Evolutionary conservation across 2,113 vertebrate genomes (phyloP).

Genomic region (Okapia johnstoni): DNA sequence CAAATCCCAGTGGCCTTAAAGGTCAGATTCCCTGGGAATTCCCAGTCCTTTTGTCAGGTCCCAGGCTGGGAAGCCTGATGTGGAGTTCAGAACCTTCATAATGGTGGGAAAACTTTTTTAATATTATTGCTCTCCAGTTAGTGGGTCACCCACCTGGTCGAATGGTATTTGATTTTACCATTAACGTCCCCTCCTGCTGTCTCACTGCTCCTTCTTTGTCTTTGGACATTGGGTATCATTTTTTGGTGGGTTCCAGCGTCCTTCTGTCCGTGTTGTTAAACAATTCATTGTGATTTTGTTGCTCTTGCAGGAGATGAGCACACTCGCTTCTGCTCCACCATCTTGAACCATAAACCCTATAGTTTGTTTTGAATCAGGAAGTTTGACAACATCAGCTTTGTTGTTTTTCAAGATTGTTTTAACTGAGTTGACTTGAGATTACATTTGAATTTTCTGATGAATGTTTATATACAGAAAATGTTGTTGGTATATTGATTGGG

Average conservation of each 20-base stretch:
- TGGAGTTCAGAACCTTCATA: background rate
- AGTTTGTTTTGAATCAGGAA: background rate
- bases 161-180: no score
- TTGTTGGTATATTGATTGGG: background rate
- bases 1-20: background rate
- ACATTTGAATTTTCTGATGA: background rate
- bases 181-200: no score
- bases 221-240: background rate
- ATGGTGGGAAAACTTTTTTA: background rate
- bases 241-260: background rate
- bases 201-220: no score
- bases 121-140: background rate
- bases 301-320: background rate
- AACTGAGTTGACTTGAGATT: background rate
- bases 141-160: background rate
- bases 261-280: background rate
- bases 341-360: background rate
- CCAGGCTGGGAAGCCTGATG: background rate
- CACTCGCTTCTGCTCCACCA: background rate
- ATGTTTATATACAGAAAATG: background rate
- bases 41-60: background rate
- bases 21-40: background rate
- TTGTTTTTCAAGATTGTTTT: background rate
- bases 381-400: background rate
- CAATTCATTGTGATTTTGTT: background rate